These are phyloP conservation scores for Opisthocomus hoazin DNA, from an alignment of 2,113 vertebrate genomes.

Conservation along the genomic window DNA sequence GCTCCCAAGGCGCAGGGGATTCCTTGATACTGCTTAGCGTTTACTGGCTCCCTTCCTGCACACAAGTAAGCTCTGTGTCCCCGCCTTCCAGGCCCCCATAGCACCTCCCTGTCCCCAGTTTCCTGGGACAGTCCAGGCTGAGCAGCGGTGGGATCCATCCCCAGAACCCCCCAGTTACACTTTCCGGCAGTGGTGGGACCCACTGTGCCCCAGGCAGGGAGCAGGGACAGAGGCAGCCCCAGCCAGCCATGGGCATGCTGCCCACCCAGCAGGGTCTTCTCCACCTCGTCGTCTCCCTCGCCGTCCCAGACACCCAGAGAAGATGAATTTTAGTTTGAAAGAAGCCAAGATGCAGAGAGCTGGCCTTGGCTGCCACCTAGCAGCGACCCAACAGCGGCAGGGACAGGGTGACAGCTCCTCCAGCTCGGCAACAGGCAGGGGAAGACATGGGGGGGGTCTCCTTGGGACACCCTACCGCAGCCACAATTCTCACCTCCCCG, in stretches of 20 bases:
- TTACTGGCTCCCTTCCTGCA: not conserved
- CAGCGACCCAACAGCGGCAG: not conserved
- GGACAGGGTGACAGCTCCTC: not conserved
- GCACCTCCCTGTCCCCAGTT: not conserved
- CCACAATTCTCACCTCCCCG: not conserved
- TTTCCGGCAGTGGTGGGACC: not conserved
- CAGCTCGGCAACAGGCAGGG: accelerated
- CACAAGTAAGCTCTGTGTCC: not conserved
- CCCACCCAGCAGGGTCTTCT: not conserved
- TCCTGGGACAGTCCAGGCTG: accelerated
- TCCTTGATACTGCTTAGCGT: not conserved
- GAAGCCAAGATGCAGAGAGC: not conserved
- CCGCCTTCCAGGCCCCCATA: accelerated
- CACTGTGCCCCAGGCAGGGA: not conserved
- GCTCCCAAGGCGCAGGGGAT: not conserved
- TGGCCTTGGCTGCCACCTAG: not conserved
- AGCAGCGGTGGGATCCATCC: not conserved
- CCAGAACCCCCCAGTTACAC: not conserved
- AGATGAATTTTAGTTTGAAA: not conserved
- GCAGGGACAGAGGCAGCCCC: accelerated
- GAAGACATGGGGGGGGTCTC: no score
- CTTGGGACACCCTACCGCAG: not conserved
- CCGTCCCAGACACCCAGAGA: not conserved
- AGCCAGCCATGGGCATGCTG: accelerated
- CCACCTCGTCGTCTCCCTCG: accelerated